Percentiles rank a stretch among this genome's conserved stretches.
phyloP scores from a whole-genome alignment of 2,113 vertebrate species.

The Eurypyga helias region DNA sequence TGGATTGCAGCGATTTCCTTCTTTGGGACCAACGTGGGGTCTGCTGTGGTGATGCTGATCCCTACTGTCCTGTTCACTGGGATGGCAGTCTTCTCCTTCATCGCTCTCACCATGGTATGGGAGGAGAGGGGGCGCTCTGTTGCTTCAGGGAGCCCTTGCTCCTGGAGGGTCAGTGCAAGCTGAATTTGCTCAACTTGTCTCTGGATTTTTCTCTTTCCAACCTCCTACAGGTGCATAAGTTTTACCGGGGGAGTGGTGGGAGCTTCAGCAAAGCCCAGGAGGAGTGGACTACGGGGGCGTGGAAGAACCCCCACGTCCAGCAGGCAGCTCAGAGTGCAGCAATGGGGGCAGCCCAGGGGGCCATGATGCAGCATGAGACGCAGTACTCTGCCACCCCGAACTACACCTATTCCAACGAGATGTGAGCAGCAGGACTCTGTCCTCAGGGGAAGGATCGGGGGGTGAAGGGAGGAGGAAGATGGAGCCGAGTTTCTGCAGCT shows the following conservation, averaged over 20 bases:
- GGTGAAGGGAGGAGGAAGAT: neutral
- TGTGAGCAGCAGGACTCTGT: conserved; percentile 78
- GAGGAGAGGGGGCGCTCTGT: accelerated
- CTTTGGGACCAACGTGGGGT: conserved; percentile 91
- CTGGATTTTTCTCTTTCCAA: neutral
- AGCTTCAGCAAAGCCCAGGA: conserved; percentile 98
- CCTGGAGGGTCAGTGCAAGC: accelerated
- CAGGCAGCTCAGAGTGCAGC: conserved; percentile 94
- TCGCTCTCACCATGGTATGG: conserved; percentile 91
- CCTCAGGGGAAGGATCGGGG: conserved; percentile 1
- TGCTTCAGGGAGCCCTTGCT: neutral
- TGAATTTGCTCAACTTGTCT: accelerated
- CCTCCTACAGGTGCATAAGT: conserved; percentile 88
- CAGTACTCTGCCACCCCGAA: conserved; percentile 94
- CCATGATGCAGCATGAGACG: conserved; percentile 85
- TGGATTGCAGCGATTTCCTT: conserved; percentile 95
- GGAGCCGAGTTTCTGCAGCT: conserved; percentile 42
- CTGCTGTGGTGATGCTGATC: conserved; percentile 92
- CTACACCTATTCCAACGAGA: conserved; percentile 95
- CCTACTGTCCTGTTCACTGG: conserved; percentile 94
- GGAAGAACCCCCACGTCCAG: conserved; percentile 97
- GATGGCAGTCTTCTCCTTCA: conserved; percentile 89
- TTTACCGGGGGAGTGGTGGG: conserved; percentile 94
- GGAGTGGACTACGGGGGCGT: conserved; percentile 95
- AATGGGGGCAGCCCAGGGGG: conserved; percentile 91